Conservation (phyloP, 1,140 invertebrate genomes). For the Drosophila hydei region DNA sequence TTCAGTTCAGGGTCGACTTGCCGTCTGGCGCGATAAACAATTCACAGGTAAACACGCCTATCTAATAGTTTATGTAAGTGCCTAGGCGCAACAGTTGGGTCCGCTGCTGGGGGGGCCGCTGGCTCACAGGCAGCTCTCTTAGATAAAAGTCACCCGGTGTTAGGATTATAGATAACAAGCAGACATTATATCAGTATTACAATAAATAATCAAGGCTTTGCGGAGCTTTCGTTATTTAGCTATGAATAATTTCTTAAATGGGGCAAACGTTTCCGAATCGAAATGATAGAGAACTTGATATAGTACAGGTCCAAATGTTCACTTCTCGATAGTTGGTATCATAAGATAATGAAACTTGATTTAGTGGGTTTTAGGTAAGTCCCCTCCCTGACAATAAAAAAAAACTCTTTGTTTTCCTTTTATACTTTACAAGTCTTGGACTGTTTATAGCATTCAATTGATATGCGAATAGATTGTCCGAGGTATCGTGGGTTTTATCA, state of each 20-base stretch:
- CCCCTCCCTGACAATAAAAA: neutral
- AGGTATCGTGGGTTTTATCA: neutral
- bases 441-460: neutral
- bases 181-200: too few species aligned
- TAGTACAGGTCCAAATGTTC: constrained; percentile 1
- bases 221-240: too few species aligned
- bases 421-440: neutral
- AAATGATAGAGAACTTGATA: neutral
- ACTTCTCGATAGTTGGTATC: neutral
- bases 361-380: neutral
- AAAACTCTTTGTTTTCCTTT: neutral
- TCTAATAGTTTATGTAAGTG: neutral
- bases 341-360: neutral
- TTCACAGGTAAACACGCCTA: neutral
- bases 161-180: too few species aligned
- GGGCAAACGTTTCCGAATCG: too few species aligned
- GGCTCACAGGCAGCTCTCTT: too few species aligned
- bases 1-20: too few species aligned
- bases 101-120: too few species aligned
- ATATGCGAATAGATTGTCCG: neutral
- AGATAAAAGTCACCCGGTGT: too few species aligned
- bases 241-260: too few species aligned
- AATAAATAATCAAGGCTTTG: too few species aligned
- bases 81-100: neutral
- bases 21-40: neutral